Evolutionary conservation across 2,113 vertebrate genomes (phyloP).

Genomic region (Bothrops jararaca): DNA sequence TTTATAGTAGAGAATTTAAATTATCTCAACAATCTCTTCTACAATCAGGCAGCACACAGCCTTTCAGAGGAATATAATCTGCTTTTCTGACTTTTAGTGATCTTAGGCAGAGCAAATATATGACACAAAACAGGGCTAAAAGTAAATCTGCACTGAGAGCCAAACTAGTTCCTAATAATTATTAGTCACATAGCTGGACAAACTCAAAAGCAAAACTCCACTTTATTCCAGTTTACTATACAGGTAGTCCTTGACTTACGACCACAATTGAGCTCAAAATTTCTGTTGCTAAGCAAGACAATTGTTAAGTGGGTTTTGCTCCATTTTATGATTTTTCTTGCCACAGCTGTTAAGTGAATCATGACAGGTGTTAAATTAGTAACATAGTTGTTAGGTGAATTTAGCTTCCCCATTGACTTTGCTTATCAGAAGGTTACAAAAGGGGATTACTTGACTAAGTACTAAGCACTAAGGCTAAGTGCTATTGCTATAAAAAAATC

Average conservation of each 20-base stretch:
- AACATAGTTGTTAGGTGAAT: background rate
- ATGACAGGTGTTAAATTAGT: background rate
- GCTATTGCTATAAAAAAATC: background rate
- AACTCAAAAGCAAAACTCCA: background rate
- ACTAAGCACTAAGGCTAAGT: too few relatives aligned
- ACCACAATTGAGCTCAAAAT: background rate
- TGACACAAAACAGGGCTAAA: background rate
- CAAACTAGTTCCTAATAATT: background rate
- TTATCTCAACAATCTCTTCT: background rate
- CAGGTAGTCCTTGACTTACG: background rate
- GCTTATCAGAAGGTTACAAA: background rate
- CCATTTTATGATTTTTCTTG: background rate
- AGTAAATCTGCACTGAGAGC: background rate
- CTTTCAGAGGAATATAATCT: background rate
- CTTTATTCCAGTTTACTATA: background rate
- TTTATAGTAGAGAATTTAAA: background rate
- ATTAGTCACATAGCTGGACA: background rate
- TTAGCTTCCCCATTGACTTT: background rate
- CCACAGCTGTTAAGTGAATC: background rate
- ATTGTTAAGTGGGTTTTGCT: background rate
- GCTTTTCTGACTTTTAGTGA: background rate
- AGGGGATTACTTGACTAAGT: background rate
- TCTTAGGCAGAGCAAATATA: background rate
- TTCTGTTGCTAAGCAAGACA: background rate
- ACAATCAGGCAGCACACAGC: background rate